phyloP scores from a whole-genome alignment of 2,888 invertebrate genomes.

The Oegoconia quadripuncta region DNA sequence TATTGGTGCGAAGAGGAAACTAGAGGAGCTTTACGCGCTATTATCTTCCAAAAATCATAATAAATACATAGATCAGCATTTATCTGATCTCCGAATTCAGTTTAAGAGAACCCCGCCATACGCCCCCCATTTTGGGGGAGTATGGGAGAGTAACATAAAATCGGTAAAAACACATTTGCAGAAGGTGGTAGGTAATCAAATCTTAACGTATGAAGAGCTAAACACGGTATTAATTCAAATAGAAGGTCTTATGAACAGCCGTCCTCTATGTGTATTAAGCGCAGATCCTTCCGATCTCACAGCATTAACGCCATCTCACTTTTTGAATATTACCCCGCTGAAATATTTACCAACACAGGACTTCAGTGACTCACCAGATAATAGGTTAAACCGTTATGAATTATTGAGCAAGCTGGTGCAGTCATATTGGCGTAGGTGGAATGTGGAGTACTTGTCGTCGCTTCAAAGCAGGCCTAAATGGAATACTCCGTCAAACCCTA shows the following conservation, averaged over 20 bases:
- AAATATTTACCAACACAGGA: background rate
- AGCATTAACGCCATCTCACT: background rate
- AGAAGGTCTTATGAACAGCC: background rate
- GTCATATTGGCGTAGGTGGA: conserved; percentile 8
- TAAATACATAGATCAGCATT: background rate
- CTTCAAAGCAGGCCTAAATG: too few relatives aligned
- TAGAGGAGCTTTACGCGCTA: conserved; percentile 13
- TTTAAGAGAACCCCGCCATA: background rate
- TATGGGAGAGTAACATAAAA: conserved; percentile 6
- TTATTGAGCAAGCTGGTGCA: background rate
- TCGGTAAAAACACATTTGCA: conserved; percentile 2
- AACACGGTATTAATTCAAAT: background rate
- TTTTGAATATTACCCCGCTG: background rate
- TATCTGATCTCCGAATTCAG: background rate
- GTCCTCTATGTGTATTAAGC: background rate
- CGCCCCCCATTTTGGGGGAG: conserved; percentile 9
- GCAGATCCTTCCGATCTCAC: background rate
- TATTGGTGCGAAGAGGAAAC: conserved; percentile 7
- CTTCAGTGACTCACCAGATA: background rate
- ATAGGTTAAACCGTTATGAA: background rate
- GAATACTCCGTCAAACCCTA: too few relatives aligned
- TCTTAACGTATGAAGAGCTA: conserved; percentile 3
- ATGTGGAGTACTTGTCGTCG: too few relatives aligned
- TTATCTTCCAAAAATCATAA: conserved; percentile 1
- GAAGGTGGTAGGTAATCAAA: conserved; percentile 1